A percentile compares a stretch with the other conserved stretches of the same genome.
Evolutionary conservation across 2,888 invertebrate genomes (phyloP).

Genomic region (Trichopoda pennipes): DNA sequence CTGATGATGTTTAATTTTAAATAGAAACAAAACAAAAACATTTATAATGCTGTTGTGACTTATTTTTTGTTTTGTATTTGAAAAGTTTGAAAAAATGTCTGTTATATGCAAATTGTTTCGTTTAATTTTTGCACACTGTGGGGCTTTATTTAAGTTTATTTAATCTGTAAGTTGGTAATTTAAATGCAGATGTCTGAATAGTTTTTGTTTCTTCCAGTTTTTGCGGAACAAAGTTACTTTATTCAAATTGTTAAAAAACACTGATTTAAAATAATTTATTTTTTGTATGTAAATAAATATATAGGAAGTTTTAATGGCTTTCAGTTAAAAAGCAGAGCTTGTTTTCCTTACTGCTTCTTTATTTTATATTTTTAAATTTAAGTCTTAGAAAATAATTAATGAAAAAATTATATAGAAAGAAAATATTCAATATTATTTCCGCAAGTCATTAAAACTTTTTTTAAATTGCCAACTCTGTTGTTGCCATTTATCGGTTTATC

Average conservation of each 20-base stretch:
- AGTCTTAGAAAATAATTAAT: no score
- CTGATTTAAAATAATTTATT: constrained; percentile 26
- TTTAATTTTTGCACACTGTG: constrained; percentile 1
- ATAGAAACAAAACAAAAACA: constrained; percentile 22
- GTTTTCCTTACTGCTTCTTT: no score
- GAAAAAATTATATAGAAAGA: no score
- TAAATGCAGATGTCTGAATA: constrained; percentile 56
- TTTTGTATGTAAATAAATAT: constrained; percentile 1
- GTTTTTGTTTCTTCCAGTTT: constrained; percentile 4
- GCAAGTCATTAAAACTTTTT: neutral
- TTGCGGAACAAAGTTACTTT: constrained; percentile 52
- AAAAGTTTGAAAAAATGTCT: neutral
- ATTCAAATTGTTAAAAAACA: constrained; percentile 33
- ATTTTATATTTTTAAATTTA: neutral
- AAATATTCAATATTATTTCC: no score
- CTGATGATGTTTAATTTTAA: constrained; percentile 63
- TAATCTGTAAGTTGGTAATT: constrained; percentile 50
- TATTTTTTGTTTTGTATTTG: neutral
- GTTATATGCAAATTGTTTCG: constrained; percentile 66
- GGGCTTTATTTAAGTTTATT: neutral
- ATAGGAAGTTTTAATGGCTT: constrained; percentile 47
- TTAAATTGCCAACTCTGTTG: neutral
- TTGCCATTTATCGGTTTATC: constrained; percentile 1
- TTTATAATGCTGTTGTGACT: constrained; percentile 58
- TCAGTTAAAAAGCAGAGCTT: constrained; percentile 11